Base-by-base conservation (phyloP, 2,888 invertebrate genomes). In the Tipula unca region DNA sequence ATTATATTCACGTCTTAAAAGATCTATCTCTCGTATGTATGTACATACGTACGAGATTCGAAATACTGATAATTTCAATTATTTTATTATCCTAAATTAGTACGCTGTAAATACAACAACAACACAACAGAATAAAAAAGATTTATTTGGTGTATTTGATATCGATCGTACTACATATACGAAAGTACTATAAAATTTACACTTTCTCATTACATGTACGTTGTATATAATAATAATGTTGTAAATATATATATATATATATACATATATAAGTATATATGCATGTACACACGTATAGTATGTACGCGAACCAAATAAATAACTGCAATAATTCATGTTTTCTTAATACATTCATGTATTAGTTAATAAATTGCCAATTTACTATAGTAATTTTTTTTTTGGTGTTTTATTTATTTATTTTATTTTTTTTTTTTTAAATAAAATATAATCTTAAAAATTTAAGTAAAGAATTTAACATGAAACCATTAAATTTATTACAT, bases 281-380 rank as follows among this genome's bases (percentile, higher is more conserved):
- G n/a, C 4, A 5, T 17, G 8, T 8, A 69, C 8, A 69, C 69
- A 69, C 25, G n/a, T 48, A n/a, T 39, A 39, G 48, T 48, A 17
- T 17, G 48, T 48, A 48, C 48, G 13, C 69, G 25, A 69, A 10
- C 8, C 8, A 69, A 69, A 69, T 25, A 69, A 69, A 69, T 25
- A 69, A 69, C 69, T 25, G 69, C 69, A 69, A 69, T 69, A 69
- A 25, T 69, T 69, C 69, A 69, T 69, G 69, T 69, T 69, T 69
- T 69, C 69, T 69, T 69, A 69, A 69, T 69, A 25, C 25, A 69
- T 69, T 69, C 69, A 20, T 69, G 69, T 69, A 69, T 69, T 69
- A 69, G 69, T 69, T 69, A 69, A 69, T 69, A 69, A 69, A 69
- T 69, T 69, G 69, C 69, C 69, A 25, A 69, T 69, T 69, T 69